Evolutionary conservation across 2,113 vertebrate genomes (phyloP).

Genomic region (Mus spicilegus): DNA sequence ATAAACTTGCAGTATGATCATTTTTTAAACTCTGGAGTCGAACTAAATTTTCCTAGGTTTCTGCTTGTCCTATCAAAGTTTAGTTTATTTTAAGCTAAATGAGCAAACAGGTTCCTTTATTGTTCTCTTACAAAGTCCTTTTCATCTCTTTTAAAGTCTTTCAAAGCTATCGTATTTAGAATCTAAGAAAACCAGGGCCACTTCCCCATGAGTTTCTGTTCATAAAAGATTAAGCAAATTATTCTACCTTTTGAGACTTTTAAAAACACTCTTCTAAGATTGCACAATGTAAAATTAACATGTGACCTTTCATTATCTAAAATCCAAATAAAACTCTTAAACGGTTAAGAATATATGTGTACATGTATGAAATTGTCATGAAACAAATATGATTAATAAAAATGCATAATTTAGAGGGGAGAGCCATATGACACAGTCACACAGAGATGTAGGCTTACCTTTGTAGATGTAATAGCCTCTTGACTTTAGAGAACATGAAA

Average conservation of each 20-base stretch:
- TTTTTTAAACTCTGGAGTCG: constrained; percentile 77
- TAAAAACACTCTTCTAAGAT: not conserved
- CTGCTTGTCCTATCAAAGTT: constrained; percentile 67
- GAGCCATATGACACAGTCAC: not conserved
- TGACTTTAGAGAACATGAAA: not conserved
- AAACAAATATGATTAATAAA: not conserved
- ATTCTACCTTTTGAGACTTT: constrained; percentile 32
- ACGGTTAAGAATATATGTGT: not conserved
- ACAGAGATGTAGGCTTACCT: not conserved
- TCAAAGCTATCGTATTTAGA: constrained; percentile 6
- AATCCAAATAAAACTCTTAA: constrained; percentile 42
- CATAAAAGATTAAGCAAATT: constrained; percentile 35
- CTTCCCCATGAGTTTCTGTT: not conserved
- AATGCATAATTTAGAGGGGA: constrained; percentile 6
- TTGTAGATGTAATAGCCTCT: not conserved
- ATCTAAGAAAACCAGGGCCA: not conserved
- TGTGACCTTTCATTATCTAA: constrained; percentile 12
- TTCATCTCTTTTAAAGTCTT: not conserved
- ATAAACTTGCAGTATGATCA: constrained; percentile 79
- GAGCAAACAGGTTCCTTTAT: constrained; percentile 16
- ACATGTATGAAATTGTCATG: not conserved
- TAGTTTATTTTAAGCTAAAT: constrained; percentile 69
- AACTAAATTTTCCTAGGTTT: constrained; percentile 72
- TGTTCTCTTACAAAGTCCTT: constrained; percentile 50
- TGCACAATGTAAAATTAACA: constrained; percentile 19